These are phyloP conservation scores for Philhelius pedissequus DNA, from an alignment of 2,888 invertebrate genomes.

Conservation along the genomic window DNA sequence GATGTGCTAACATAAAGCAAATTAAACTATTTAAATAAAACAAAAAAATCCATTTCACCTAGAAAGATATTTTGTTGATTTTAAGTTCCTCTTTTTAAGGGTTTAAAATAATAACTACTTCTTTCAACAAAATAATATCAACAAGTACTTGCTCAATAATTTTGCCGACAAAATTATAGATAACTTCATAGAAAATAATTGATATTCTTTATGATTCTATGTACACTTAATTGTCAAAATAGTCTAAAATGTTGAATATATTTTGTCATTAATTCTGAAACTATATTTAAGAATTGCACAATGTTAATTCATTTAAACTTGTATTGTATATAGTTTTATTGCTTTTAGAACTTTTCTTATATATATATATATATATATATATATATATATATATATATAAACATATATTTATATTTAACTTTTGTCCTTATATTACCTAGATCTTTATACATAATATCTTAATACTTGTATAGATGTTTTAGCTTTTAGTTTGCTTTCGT, in stretches of 20 bases:
- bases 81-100: neutral
- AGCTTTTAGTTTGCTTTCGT: constrained; percentile 58
- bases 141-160: neutral
- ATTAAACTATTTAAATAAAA: neutral
- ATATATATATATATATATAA: no score
- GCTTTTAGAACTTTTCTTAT: constrained; percentile 79
- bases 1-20: neutral
- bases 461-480: constrained; percentile 46
- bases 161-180: neutral
- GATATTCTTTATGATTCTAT: neutral
- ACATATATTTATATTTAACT: constrained; percentile 72
- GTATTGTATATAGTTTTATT: constrained; percentile 73
- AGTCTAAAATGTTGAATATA: constrained; percentile 49
- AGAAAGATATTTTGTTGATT: neutral
- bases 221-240: constrained; percentile 42
- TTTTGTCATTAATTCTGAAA: constrained; percentile 43
- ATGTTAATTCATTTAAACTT: constrained; percentile 47
- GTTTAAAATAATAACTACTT: neutral
- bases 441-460: constrained; percentile 32
- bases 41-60: neutral
- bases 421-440: constrained; percentile 61
- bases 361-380: constrained; percentile 75
- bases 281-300: constrained; percentile 65
- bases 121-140: neutral
- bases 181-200: neutral